phyloP scores from a whole-genome alignment of 1,140 invertebrate species.

The Eumaeus atala region DNA sequence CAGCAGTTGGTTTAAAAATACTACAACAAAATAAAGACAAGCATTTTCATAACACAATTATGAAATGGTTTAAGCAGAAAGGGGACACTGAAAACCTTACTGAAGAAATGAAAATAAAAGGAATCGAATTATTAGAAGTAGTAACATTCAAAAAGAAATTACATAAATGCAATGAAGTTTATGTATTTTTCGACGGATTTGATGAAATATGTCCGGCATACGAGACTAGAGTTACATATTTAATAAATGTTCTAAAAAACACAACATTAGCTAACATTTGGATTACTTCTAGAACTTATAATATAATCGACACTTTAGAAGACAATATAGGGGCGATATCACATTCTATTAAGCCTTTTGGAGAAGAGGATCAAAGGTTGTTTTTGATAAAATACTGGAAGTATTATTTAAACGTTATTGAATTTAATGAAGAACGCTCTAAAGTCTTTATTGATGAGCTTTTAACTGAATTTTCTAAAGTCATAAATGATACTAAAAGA shows the following conservation, averaged over 20 bases:
- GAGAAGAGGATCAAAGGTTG: not conserved
- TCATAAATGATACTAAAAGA: constrained; percentile 6
- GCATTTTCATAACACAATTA: not conserved
- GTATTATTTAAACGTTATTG: not conserved
- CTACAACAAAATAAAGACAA: not conserved
- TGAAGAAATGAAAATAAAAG: not conserved
- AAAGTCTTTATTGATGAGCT: constrained; percentile 2
- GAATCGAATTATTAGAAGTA: constrained; percentile 2
- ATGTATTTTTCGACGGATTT: constrained; percentile 12
- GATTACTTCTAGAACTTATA: constrained; percentile 11
- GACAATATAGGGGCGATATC: not conserved
- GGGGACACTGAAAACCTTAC: not conserved
- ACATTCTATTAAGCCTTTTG: constrained; percentile 6
- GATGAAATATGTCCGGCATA: constrained; percentile 13
- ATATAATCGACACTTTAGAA: constrained; percentile 10
- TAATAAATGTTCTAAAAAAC: constrained; percentile 13
- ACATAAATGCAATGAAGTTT: constrained; percentile 9
- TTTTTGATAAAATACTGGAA: constrained; percentile 13
- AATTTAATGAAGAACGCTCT: not conserved
- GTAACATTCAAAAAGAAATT: constrained; percentile 6
- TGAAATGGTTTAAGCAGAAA: not conserved
- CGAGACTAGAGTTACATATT: not conserved
- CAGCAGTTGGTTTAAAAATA: not conserved
- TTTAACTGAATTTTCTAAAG: constrained; percentile 13
- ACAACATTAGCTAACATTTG: constrained; percentile 3